Evolutionary conservation across 2,113 vertebrate genomes (phyloP), one percentile per base, ranked within the genome.

Genomic region (Willisornis vidua): DNA sequence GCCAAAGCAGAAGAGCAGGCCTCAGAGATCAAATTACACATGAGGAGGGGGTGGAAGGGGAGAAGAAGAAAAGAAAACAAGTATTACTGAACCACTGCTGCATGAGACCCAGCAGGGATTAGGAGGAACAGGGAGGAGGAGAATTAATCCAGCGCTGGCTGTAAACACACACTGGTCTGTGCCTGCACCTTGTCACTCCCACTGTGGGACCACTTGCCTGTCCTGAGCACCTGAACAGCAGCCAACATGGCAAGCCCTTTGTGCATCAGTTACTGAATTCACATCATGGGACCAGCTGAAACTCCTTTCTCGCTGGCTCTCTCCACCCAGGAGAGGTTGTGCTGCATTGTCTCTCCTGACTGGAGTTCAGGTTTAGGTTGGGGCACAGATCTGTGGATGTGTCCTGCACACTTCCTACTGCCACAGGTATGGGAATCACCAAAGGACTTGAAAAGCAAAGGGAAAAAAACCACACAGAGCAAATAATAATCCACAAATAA

Each of bases 11-110:
- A 96, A 93, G 96, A 97, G 92, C 97, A 97, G 96, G 97, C 97
- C 95, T 94, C 37, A 41, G 71, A 93, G 98, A 96, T 98, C 98
- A 95, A 89, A 31, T 98, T 98, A 98, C 98, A 93, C 83, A 63
- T 92, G 96, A 96, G 97, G 97, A 97, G 95, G 95, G 97, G 93
- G 91, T 89, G 93, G 96, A 96, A 95, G 72, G 91, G 96, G 92
- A 75, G 93, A 96, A 75, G 95, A 71, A 72, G 96, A 93, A 97
- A 96, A 96, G 96, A 95, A 97, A 97, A 97, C 96, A 97, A 97
- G 96, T 43, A 80, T 89, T 91, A 41, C 93, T 89, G 94, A 97
- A 67, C 49, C 89, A 39, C 72, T 87, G 97, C 92, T 51, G 88
- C 39, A 66, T 80, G 61, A 89, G 96, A 59, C 88, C 85, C 96